Percentiles rank a stretch among this genome's conserved stretches.
phyloP scores from a whole-genome alignment of 2,797 vertebrate genomes.

The Malacoraja senta region DNA sequence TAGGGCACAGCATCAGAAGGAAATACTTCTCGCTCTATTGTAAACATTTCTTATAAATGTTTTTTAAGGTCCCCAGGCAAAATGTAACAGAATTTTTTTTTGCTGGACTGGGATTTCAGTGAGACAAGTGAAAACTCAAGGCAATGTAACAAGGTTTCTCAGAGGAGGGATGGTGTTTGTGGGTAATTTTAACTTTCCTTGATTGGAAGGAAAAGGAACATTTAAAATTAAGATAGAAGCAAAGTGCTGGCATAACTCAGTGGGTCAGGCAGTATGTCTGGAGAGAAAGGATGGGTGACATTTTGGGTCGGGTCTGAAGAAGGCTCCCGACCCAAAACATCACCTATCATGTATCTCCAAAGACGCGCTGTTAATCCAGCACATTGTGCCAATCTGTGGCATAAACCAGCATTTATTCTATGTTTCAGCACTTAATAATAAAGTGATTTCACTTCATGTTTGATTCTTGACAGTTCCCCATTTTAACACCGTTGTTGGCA shows the following conservation, averaged over 20 bases:
- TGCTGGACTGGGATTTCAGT: neutral
- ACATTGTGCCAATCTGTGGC: no score
- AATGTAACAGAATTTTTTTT: neutral
- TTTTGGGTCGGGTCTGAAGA: no score
- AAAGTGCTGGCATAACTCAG: no score
- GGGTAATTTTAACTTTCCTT: neutral
- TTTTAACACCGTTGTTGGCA: neutral
- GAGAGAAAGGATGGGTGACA: no score
- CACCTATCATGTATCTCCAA: no score
- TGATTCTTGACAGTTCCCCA: neutral
- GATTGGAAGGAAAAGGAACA: neutral
- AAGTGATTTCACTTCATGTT: neutral
- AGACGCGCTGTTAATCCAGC: no score
- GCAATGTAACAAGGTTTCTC: neutral
- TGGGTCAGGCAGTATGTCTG: no score
- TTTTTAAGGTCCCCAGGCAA: neutral
- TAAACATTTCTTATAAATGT: no score
- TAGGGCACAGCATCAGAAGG: neutral
- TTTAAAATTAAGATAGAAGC: no score
- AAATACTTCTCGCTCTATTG: slow-evolving; percentile 2
- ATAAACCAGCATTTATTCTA: no score
- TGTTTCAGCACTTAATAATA: neutral
- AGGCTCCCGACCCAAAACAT: no score
- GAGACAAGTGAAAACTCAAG: neutral
- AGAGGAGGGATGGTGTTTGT: neutral